Conservation (phyloP, 2,797 vertebrate species). For the Valencia hispanica region DNA sequence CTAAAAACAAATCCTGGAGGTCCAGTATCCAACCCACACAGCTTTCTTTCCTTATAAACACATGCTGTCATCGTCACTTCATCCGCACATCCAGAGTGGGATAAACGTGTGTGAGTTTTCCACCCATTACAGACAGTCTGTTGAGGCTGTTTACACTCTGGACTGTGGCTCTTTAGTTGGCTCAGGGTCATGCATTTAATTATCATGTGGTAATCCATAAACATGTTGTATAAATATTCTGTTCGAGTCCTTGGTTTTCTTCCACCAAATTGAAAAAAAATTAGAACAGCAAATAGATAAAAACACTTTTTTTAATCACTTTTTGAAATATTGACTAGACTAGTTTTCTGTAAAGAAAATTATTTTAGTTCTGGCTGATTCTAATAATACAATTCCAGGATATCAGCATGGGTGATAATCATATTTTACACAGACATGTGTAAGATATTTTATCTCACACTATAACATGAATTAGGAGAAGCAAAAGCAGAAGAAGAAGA, state of each 20-base stretch:
- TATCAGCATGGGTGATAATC: background rate
- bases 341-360: background rate
- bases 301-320: background rate
- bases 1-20: conserved; percentile 1
- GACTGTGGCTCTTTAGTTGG: background rate
- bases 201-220: background rate
- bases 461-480: background rate
- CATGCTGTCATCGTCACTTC: background rate
- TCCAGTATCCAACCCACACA: background rate
- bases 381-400: background rate
- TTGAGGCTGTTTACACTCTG: background rate
- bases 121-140: background rate
- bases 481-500: no score
- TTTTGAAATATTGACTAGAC: background rate
- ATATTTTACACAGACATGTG: background rate
- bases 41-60: background rate
- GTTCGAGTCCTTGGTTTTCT: background rate
- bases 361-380: background rate
- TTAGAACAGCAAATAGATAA: background rate
- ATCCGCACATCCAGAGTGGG: conserved; percentile 3
- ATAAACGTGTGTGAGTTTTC: background rate
- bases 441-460: background rate
- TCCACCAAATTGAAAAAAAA: background rate
- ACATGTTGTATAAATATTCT: background rate
- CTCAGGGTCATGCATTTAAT: conserved; percentile 6